Conservation (phyloP, 2,888 invertebrate genomes). For the Coenonympha arcania region DNA sequence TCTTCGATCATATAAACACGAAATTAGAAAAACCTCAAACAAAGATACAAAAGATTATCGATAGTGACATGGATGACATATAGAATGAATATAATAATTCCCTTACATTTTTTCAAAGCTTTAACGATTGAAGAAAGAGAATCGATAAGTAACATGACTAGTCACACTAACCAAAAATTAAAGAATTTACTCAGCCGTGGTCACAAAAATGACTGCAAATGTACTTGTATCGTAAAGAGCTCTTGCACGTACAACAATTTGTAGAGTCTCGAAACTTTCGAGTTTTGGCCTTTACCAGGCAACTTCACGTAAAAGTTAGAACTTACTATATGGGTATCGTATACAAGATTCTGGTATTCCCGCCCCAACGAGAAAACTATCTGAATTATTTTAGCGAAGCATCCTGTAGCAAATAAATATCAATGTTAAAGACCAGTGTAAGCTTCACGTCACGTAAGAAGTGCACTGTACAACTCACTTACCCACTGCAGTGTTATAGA, state of each 20-base stretch:
- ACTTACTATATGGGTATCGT: too few species aligned
- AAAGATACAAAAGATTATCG: too few species aligned
- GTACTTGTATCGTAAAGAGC: not conserved
- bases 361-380: not conserved
- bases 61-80: too few species aligned
- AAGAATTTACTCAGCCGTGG: too few species aligned
- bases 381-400: not conserved
- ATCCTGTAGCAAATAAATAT: conserved; percentile 1
- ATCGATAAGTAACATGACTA: too few species aligned
- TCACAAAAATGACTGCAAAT: not conserved
- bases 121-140: too few species aligned
- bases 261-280: not conserved
- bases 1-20: too few species aligned
- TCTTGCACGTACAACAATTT: not conserved
- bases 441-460: conserved; percentile 6
- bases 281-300: not conserved
- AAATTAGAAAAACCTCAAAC: too few species aligned
- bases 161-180: too few species aligned
- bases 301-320: not conserved
- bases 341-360: not conserved
- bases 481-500: not conserved
- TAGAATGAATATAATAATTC: too few species aligned
- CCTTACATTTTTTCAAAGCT: too few species aligned
- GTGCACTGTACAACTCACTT: conserved; percentile 1
- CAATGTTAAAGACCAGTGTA: conserved; percentile 1